These are phyloP conservation scores for Ibidorhyncha struthersii DNA, from an alignment of 2,113 vertebrate genomes.

Conservation along the genomic window DNA sequence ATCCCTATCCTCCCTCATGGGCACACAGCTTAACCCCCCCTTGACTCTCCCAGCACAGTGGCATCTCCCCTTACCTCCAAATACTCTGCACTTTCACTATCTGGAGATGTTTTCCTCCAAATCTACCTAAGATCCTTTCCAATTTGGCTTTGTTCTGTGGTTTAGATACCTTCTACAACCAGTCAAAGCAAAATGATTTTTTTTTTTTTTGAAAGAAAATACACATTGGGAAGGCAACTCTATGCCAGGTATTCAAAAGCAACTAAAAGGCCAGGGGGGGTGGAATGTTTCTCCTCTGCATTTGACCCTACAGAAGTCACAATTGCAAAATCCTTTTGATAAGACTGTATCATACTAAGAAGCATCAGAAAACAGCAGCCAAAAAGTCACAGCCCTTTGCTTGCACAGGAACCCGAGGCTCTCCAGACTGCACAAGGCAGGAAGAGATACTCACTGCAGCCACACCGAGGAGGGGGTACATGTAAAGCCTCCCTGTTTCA, in stretches of 20 bases:
- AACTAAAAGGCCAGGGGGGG: not conserved
- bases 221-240: not conserved
- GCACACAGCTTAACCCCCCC: fast-evolving
- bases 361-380: not conserved
- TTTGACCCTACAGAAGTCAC: not conserved
- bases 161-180: not conserved
- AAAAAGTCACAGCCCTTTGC: not conserved
- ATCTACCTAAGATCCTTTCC: not conserved
- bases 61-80: not conserved
- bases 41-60: not conserved
- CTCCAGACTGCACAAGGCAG: not conserved
- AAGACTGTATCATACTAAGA: not conserved
- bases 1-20: not conserved
- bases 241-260: not conserved
- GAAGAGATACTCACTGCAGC: not conserved
- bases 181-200: not conserved
- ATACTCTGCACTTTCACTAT: not conserved
- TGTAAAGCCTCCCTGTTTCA: not conserved
- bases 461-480: fast-evolving
- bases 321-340: not conserved
- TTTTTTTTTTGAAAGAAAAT: not conserved
- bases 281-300: not conserved
- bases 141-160: not conserved
- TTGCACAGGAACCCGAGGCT: fast-evolving
- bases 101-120: not conserved